Base-by-base conservation (phyloP, 2,113 vertebrate species). In the Aythya baeri region DNA sequence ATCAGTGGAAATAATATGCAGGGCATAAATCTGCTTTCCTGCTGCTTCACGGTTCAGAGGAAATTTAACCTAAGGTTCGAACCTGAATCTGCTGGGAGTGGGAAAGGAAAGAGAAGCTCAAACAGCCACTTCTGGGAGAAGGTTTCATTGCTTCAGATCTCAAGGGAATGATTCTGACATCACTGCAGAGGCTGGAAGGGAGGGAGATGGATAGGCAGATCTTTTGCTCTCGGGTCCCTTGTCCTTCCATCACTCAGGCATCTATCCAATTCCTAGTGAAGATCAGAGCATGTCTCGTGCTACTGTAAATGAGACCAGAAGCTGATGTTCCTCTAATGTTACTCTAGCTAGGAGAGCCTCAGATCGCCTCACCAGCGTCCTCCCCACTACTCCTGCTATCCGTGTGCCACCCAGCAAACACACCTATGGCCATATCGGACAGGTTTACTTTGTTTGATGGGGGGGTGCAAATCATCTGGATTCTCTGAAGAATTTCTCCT, bases 1-100 rank as follows among this genome's bases (percentile, higher is more conserved):
- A 3, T 73, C 82, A 46, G 32, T 89, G 81, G 77, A 93, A 88
- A 72, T 86, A 62, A 66, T 58, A 43, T 34, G 49, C 41, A 44
- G 65, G 21, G 38, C 81, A 72, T 86, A 68, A 92, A 86, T 92
- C 66, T 91, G 32, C 52, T 90, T 77, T 88, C 82, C 75, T 3
- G 1, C 72, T 88, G 73, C 80, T 79, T 94, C n/a, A 49, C 18
- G 25, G 46, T 55, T 89, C 36, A 15, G 77, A 79, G 49, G 65
- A 95, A 86, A 72, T 84, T 80, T n/a, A 88, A 62, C 52, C 38
- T 78, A 43, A 88, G 54, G 78, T 68, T 16, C 32, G 27, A 43
- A 81, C 3, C 70, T 68, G 31, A 44, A 34, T 67, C 61, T 68
- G 17, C 61, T 68, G 26, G 16, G 41, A 61, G 20, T 31, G 26